Evolutionary conservation across 1,140 invertebrate genomes (phyloP).

Genomic region (Delia radicum): DNA sequence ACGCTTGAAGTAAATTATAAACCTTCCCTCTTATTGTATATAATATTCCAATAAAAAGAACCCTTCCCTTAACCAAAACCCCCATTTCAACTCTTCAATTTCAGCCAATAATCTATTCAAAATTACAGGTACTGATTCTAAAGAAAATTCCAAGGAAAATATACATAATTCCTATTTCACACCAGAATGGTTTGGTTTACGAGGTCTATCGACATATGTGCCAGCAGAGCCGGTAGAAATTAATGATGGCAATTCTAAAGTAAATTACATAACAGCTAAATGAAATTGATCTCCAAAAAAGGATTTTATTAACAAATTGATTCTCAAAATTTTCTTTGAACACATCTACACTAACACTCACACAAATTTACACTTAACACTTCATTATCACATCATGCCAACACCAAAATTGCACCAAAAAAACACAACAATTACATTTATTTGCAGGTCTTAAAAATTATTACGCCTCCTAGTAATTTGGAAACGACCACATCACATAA

Average conservation of each 20-base stretch:
- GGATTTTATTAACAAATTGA: constrained; percentile 30
- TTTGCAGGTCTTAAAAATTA: constrained; percentile 51
- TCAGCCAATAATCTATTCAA: constrained; percentile 2
- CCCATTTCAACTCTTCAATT: neutral
- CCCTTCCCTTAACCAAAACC: neutral
- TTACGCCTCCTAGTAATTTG: constrained; percentile 42
- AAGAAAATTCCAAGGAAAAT: constrained; percentile 10
- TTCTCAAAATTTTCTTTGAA: constrained; percentile 29
- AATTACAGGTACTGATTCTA: constrained; percentile 24
- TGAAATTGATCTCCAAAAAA: constrained; percentile 21
- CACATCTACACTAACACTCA: constrained; percentile 14
- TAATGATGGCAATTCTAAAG: constrained; percentile 60
- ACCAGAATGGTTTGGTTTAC: constrained; percentile 57
- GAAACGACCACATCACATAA: constrained; percentile 30
- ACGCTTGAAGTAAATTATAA: neutral
- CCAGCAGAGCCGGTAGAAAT: constrained; percentile 57
- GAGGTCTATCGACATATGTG: constrained; percentile 56
- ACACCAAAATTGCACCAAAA: constrained; percentile 16
- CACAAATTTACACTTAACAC: constrained; percentile 3
- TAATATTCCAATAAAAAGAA: too few relatives aligned
- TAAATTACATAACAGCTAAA: constrained; percentile 43
- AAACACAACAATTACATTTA: constrained; percentile 20
- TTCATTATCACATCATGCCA: constrained; percentile 16
- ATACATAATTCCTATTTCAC: constrained; percentile 37
- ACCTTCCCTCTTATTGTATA: too few relatives aligned